These are phyloP conservation scores for Dromius quadrimaculatus DNA, from an alignment of 2,888 invertebrate species.

Conservation along the genomic window DNA sequence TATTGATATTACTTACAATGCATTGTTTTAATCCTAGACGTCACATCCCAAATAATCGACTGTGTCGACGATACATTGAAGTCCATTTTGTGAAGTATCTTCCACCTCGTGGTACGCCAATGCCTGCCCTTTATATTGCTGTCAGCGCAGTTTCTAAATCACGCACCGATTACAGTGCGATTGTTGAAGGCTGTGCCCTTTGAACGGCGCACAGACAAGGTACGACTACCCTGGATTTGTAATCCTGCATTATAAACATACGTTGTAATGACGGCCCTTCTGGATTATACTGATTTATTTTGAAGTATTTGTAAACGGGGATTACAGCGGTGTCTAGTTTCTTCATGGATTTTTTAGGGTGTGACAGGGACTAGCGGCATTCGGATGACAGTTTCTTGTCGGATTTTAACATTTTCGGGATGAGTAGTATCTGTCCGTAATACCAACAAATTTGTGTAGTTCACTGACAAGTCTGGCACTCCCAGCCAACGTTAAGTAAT, in stretches of 20 bases:
- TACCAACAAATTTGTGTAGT: no score
- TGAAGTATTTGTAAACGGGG: conserved; percentile 64
- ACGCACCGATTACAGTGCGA: conserved; percentile 52
- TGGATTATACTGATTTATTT: conserved; percentile 65
- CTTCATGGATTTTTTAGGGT: conserved; percentile 42
- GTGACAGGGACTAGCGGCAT: neutral
- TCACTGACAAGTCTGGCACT: no score
- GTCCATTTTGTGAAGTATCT: conserved; percentile 65
- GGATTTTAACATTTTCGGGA: no score
- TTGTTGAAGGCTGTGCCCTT: conserved; percentile 52
- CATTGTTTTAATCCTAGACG: no score
- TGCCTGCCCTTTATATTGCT: conserved; percentile 65
- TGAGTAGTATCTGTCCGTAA: no score
- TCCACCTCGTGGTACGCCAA: no score
- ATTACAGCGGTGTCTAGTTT: conserved; percentile 58
- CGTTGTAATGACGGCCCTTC: conserved; percentile 55
- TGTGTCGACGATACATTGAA: no score
- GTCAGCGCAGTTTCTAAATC: conserved; percentile 62
- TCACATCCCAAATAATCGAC: no score
- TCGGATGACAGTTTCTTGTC: neutral
- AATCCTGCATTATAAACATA: conserved; percentile 64
- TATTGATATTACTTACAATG: no score
- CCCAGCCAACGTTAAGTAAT: conserved; percentile 35
- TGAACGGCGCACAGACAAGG: conserved; percentile 5
- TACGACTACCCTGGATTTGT: conserved; percentile 58